Evolutionary conservation across 2,888 invertebrate species (phyloP), one percentile per base, ranked within the genome.

Genomic region (Miltochrista miniata): DNA sequence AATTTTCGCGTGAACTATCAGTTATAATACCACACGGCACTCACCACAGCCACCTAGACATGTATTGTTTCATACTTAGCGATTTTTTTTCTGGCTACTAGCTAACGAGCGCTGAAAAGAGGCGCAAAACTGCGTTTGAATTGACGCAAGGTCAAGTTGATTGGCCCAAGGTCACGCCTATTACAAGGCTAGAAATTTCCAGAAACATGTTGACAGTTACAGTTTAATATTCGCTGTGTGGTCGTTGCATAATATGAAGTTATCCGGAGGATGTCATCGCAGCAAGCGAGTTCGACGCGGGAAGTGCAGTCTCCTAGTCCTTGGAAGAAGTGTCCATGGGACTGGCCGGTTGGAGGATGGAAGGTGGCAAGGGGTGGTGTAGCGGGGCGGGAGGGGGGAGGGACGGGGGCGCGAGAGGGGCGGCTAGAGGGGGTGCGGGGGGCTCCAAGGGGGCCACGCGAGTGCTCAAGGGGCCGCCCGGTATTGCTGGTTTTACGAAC

Each of bases 401-500:
- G 12, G n/a, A 68, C 57, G 60, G 53, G 35, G 52, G 51, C 24
- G 59, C 60, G 14, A 47, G 51, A 24, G 54, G 49, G 48, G 90
- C 91, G 15, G 54, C 61, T 10, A 45, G 64, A 15, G 67, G 63
- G 5, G 50, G 61, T 30, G 38, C 54, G 30, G n/a, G 48, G 18
- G 57, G 51, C 24, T 52, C 53, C 31, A 96, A 96, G 80, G 96
- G 94, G 56, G 96, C 96, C 56, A 37, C 55, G 55, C 63, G 56
- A 29, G 59, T 48, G 1, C 48, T 64, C 56, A 72, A 57, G 42
- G 81, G 92, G 55, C 92, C 93, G 1, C 93, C 83, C 0, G 96
- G 96, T 81, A 96, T 94, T 54, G 96, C 97, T 54, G 97, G 97
- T 84, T 97, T 97, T 54, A 97, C 95, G 79, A 97, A 97, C 68